Percentiles rank a stretch among this genome's conserved stretches.
phyloP scores from a whole-genome alignment of 2,113 vertebrate genomes.

The Callorhinus ursinus region DNA sequence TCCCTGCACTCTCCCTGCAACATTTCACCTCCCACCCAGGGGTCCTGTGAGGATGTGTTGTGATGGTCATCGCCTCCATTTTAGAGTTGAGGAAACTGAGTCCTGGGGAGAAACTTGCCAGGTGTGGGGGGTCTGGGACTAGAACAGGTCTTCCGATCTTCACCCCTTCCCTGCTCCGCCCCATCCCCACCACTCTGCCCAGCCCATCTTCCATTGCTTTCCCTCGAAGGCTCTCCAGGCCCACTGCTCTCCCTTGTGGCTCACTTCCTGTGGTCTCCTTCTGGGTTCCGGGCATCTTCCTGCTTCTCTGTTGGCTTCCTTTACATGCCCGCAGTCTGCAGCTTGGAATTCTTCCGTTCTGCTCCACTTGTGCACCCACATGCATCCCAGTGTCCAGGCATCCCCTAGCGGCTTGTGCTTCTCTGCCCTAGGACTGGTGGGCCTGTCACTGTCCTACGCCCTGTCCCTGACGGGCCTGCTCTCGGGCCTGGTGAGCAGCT shows the following conservation, averaged over 20 bases:
- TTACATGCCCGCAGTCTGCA: neutral
- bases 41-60: neutral
- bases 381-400: neutral
- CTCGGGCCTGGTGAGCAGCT: conserved; percentile 93
- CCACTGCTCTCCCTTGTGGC: neutral
- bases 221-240: neutral
- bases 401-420: neutral
- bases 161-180: neutral
- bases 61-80: neutral
- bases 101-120: neutral
- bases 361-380: neutral
- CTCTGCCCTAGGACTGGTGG: conserved; percentile 91
- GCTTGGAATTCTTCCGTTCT: neutral
- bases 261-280: no score
- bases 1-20: neutral
- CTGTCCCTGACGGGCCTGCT: conserved; percentile 94
- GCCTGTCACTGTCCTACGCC: conserved; percentile 94
- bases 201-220: neutral
- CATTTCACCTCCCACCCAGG: neutral
- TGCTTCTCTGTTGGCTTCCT: neutral
- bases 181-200: rapidly evolving
- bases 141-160: neutral
- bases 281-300: neutral
- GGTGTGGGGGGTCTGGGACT: neutral
- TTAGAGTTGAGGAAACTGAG: neutral